A percentile compares a stretch with the other conserved stretches of the same genome.
Conservation (phyloP, 2,888 invertebrate genomes). For the Nymphalis c-album region DNA sequence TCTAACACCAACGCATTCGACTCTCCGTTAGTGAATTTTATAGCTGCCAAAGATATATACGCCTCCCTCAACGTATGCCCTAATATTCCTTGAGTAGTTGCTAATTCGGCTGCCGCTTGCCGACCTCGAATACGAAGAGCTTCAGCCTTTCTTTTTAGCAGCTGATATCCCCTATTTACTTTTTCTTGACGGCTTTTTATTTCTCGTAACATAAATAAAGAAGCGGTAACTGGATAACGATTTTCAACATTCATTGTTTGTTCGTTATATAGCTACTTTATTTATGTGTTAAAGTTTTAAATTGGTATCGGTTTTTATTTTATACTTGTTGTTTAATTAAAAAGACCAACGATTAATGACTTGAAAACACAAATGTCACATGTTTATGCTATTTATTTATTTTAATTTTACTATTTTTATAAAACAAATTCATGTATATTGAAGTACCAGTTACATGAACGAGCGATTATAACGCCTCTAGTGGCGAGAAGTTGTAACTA, state of each 20-base stretch:
- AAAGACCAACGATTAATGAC: too few species aligned
- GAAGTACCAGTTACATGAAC: too few species aligned
- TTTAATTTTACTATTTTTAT: neutral
- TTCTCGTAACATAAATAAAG: conserved; percentile 71
- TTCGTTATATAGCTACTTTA: neutral
- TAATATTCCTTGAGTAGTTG: conserved; percentile 61
- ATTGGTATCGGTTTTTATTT: too few species aligned
- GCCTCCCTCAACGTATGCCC: conserved; percentile 69
- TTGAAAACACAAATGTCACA: too few species aligned
- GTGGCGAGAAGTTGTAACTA: neutral
- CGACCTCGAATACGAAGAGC: conserved; percentile 64
- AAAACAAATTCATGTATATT: too few species aligned
- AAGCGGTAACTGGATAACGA: conserved; percentile 71
- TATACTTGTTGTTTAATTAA: too few species aligned
- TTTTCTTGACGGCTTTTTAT: conserved; percentile 69
- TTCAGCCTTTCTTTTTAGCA: conserved; percentile 68
- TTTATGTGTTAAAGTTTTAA: too few species aligned
- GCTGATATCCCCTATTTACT: conserved; percentile 65
- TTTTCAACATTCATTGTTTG: conserved; percentile 66
- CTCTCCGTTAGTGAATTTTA: conserved; percentile 75
- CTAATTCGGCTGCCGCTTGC: conserved; percentile 62
- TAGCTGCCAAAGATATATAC: conserved; percentile 71
- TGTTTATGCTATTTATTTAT: neutral
- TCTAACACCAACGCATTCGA: conserved; percentile 74
- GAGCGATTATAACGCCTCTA: neutral